Evolutionary conservation across 2,888 invertebrate genomes (phyloP), one percentile per base, ranked within the genome.

Genomic region (Napeogenes sylphis): DNA sequence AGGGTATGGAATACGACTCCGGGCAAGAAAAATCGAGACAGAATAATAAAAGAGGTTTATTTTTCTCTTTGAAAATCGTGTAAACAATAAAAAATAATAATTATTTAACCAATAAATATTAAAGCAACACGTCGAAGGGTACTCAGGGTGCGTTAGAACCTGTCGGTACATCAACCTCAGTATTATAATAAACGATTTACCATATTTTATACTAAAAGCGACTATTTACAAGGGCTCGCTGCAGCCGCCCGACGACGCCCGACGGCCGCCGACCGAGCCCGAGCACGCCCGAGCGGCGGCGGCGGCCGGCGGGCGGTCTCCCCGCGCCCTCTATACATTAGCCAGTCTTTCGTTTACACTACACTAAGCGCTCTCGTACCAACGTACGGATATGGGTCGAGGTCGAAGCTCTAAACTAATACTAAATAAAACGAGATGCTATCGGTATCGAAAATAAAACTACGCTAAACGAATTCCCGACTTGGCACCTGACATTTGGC

Each of bases 271-370:
- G 30, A 30, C 51, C 51, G 21, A 21, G 8, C 30, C 51, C 51
- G 42, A 42, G 10, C 42, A 10, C 8, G 21, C 21, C 2, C 21
- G 21, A 14, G 6, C 21, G 14, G 42, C 42, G 10, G 42, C 30
- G 21, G 47, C n/a, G 30, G 30, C 51, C 51, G 30, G 21, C 51
- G 30, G 21, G 42, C 51, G 30, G 30, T 30, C 51, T 30, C 51
- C 51, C 21, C 47, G 30, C 51, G 51, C 51, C 51, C 51, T 80
- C 83, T 72, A 83, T 83, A 87, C 86, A 79, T 85, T 86, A 87
- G 83, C 89, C 89, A 90, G 90, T 90, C 90, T 89, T 90, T 90
- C 88, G 86, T 83, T 89, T 88, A 77, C 86, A 81, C 85, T 87
- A 88, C 86, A 78, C 84, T 67, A 63, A 60, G 63, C 67, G 53